Conservation (phyloP, 2,888 invertebrate genomes). For the Piscicola geometra region DNA sequence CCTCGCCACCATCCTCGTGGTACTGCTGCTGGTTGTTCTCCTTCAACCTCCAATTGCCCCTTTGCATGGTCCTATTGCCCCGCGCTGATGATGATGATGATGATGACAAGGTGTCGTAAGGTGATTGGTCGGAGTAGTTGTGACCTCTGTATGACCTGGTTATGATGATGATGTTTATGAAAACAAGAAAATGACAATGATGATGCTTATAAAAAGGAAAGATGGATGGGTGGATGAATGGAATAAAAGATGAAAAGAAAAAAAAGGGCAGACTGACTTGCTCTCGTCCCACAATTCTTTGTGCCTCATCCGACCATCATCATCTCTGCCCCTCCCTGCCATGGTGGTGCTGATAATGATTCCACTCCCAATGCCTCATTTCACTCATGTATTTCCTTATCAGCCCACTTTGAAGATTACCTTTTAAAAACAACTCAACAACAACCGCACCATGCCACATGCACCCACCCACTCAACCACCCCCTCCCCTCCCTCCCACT, state of each 20-base stretch:
- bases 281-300: conserved; percentile 28
- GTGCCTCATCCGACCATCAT: conserved; percentile 23
- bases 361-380: too few relatives aligned
- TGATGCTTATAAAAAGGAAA: too few relatives aligned
- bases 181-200: neutral
- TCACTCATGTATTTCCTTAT: too few relatives aligned
- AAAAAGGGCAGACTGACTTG: conserved; percentile 3
- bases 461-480: conserved; percentile 53
- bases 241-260: neutral
- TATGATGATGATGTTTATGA: neutral
- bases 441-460: conserved; percentile 49
- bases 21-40: neutral
- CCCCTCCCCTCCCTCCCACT: too few relatives aligned
- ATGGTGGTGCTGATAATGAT: neutral
- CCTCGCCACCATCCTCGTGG: neutral
- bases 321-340: conserved; percentile 28
- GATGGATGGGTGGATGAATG: conserved; percentile 8
- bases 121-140: neutral
- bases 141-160: conserved; percentile 16
- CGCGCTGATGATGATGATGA: neutral
- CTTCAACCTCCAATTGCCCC: conserved; percentile 25
- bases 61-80: neutral
- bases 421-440: neutral
- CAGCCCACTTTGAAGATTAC: too few relatives aligned
- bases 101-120: neutral